These are phyloP conservation scores for Stegodyphus dumicola DNA, from an alignment of 1,140 invertebrate genomes.

Conservation along the genomic window DNA sequence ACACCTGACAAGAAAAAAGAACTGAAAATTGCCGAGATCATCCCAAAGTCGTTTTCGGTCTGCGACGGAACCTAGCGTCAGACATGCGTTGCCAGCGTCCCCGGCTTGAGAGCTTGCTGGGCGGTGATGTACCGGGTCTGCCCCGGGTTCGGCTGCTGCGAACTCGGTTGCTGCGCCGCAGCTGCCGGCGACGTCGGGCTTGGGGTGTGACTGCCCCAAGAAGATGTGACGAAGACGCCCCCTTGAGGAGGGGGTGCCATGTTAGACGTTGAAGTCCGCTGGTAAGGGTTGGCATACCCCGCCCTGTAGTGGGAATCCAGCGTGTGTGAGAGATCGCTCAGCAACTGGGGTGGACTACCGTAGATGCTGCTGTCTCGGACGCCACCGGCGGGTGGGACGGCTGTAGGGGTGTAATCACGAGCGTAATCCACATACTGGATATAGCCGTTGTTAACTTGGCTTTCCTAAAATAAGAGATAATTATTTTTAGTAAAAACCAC, in stretches of 20 bases:
- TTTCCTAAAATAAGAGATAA: constrained; percentile 72
- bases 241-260: constrained; percentile 68
- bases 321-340: constrained; percentile 71
- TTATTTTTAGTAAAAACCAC: no score
- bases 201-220: constrained; percentile 35
- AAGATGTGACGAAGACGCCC: constrained; percentile 57
- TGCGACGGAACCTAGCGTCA: constrained; percentile 63
- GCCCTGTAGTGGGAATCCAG: constrained; percentile 85
- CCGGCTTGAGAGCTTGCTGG: constrained; percentile 69
- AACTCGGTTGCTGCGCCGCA: constrained; percentile 64
- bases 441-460: constrained; percentile 87
- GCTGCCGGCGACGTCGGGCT: constrained; percentile 64
- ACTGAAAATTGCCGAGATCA: constrained; percentile 20
- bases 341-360: constrained; percentile 71
- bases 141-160: constrained; percentile 65
- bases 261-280: constrained; percentile 73
- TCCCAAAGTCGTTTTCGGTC: constrained; percentile 1
- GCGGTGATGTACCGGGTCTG: constrained; percentile 70
- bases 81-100: constrained; percentile 74
- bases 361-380: constrained; percentile 70
- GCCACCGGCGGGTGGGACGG: constrained; percentile 66
- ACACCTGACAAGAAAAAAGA: constrained; percentile 7
- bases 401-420: constrained; percentile 84
- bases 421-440: constrained; percentile 88
- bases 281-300: constrained; percentile 88